Evolutionary conservation across 1,140 invertebrate species (phyloP), one percentile per base, ranked within the genome.

Genomic region (Ostrea denselamellosa): DNA sequence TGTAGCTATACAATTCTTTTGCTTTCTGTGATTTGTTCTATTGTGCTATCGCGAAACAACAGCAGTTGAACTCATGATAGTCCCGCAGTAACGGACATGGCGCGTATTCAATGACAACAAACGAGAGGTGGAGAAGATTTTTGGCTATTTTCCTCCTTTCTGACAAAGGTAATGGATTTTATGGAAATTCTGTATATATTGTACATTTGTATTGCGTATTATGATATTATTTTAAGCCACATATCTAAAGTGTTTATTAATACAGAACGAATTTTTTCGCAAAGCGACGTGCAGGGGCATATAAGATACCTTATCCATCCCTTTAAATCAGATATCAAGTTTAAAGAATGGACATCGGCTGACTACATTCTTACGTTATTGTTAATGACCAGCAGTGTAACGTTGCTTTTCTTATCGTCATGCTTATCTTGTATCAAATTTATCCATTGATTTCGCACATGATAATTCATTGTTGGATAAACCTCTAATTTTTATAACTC

Each of bases 51-150:
- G 17, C 34, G 34, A 44, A n/a, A 44, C 34, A 12, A 28, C 0
- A 34, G 25, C 14, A 28, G 14, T 81, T 81, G n/a, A 51, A 8
- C 17, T 17, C 22, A 8, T 1, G 25, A 9, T 4, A 58, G 65
- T 51, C 56, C 68, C 86, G 88, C 86, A 87, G 88, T 83, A 85
- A 89, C 62, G 58, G 56, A 51, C 62, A 89, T 89, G 88, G 88
- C 88, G 88, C 82, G 88, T 87, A 85, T 87, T 87, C 88, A 89
- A 89, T 89, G 88, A 89, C 88, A 89, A 89, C 88, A 89, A 85
- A 58, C 68, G 68, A 28, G 25, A 77, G 68, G 28, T 25, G 10
- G 53, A 44, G 44, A 52, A 19, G 51, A 22, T 52, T 83, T 83
- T 19, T 17, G 52, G 44, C 44, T 83, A 28, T 17, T 53, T 77